phyloP scores from a whole-genome alignment of 1,140 invertebrate genomes.

The Formica selysi region DNA sequence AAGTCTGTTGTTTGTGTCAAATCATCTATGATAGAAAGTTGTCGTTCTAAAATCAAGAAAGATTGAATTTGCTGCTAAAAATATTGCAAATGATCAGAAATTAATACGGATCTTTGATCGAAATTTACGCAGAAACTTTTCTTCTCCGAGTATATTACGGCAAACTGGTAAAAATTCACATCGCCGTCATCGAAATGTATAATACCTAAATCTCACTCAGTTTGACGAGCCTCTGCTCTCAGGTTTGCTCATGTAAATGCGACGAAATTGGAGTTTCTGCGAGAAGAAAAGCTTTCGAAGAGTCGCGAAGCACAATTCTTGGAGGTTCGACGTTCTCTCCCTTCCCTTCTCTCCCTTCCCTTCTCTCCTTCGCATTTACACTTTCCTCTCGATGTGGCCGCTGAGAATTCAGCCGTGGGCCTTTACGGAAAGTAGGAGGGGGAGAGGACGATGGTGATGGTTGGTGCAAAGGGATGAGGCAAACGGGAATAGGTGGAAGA shows the following conservation, averaged over 20 bases:
- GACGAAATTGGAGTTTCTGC: conserved; percentile 56
- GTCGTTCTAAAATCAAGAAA: background rate
- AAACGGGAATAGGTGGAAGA: conserved; percentile 61
- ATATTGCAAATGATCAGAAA: background rate
- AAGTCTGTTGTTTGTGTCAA: background rate
- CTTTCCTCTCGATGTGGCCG: conserved; percentile 31
- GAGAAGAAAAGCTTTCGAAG: conserved; percentile 54
- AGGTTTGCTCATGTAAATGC: conserved; percentile 60
- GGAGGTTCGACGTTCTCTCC: conserved; percentile 32
- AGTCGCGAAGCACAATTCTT: conserved; percentile 25
- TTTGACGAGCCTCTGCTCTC: conserved; percentile 51
- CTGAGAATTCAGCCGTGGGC: conserved; percentile 55
- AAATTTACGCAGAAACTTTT: conserved; percentile 35
- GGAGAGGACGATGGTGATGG: background rate
- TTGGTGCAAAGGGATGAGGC: background rate
- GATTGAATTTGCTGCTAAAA: background rate
- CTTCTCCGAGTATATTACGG: conserved; percentile 13
- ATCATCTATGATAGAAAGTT: background rate
- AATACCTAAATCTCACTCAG: conserved; percentile 39
- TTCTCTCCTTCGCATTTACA: conserved; percentile 59
- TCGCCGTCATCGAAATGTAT: conserved; percentile 40
- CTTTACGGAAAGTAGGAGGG: background rate
- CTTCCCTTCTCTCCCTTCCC: conserved; percentile 6
- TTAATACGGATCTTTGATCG: conserved; percentile 35
- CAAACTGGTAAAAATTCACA: conserved; percentile 22